Evolutionary conservation across 2,888 invertebrate genomes (phyloP), one percentile per base, ranked within the genome.

Genomic region (Caenorhabditis becei): DNA sequence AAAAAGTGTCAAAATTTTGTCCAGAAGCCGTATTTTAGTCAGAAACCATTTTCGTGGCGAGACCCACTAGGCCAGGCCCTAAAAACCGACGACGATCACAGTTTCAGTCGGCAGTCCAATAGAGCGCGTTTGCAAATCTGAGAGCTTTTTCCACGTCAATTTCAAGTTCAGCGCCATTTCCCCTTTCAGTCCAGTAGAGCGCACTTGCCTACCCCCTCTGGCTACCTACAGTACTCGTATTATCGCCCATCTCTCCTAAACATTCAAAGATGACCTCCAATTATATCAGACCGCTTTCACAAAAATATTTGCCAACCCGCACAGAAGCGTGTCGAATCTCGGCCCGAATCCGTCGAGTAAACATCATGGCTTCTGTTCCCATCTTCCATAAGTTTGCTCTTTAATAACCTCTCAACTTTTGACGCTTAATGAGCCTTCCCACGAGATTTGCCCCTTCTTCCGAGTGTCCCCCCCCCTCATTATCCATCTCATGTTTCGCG

Each of bases 381-480:
- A 8, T 66, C n/a, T 24, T 26, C 28, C 47, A 18, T 53, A 24
- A 59, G 51, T 70, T 62, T 71, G 61, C 72, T 54, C 56, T 74
- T 74, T 74, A 74, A 74, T 74, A 74, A 74, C 65, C 66, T 66
- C 65, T 74, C 35, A 56, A 74, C 74, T 74, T 74, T 63, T 74
- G 65, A 63, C 63, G 74, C 74, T 74, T 74, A 74, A 74, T 74
- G 74, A 74, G 74, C 74, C 74, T 74, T 74, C 74, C 74, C 74
- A 74, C 74, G 74, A 74, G 74, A 74, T 65, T 66, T 59, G 69
- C 32, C 53, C 14, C 24, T 8, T 14, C 44, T 14, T 26, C 26
- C 41, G 24, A 1, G 7, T 2, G 23, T 14, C 51, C 5, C 5
- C n/a, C 23, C 47, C 71, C 61, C 67, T 77, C 75, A 67, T 77